Base-by-base conservation (phyloP, 92 coral and sea anemone genomes). In the Galaxea fascicularis region DNA sequence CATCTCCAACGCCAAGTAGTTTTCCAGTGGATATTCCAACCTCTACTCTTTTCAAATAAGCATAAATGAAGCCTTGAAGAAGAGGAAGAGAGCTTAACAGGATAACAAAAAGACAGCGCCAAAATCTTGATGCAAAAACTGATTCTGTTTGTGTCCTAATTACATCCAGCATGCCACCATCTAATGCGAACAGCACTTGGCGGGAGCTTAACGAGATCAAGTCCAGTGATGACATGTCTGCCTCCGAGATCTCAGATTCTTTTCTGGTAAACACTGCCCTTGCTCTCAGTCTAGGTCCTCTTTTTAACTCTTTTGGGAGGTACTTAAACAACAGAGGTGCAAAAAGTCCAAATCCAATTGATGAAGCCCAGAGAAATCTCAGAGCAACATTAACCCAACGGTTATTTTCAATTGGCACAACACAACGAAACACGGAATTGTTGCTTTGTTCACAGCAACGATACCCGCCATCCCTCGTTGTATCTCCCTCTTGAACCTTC, bases 251-350 rank as follows among this genome's bases (percentile, higher is more conserved):
- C 67, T 81, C 80, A 7, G 95, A 89, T 30, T 78, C 88, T 20
- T 82, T 58, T 22, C 91, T 79, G 18, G 74, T 76, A 74, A 87
- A 57, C 14, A 71, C 82, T 59, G 90, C 76, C 46, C 53, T 70
- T 79, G 85, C 68, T 68, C 86, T 91, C 17, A 63, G 79, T 31
- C 76, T 88, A 5, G 90, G 89, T 21, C 95, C 88, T 65, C 85
- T 85, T 24, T 85, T 89, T 56, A 95, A 91, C 87, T 93, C 98
- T 86, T 90, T 95, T 18, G 99, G 99, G 25, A 96, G 78, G 85
- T 96, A 96, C 75, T 91, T 96, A 75, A 94, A 92, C 64, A 96
- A 73, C 39, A 96, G 87, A 18, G 99, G 99, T 24, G 95, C 90
- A 30, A 94, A 84, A 25, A 94, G 81, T 24, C 98, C 98, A 78